Percentiles rank a stretch among this genome's conserved stretches.
Conservation (phyloP, 64 coral and sea anemone species). For the Porites lutea region DNA sequence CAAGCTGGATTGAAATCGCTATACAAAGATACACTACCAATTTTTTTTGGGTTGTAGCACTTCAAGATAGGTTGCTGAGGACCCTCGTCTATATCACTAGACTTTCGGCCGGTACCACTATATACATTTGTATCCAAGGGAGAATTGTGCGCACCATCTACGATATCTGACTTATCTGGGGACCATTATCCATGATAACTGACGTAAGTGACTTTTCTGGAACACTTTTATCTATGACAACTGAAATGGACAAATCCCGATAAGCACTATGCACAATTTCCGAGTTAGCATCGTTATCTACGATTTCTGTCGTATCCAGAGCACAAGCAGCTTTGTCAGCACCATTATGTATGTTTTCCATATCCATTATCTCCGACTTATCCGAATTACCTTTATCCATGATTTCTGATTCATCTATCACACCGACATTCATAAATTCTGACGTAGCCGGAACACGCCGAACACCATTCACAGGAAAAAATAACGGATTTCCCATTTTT, state of each 20-base stretch:
- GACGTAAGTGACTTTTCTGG: slow-evolving; percentile 12
- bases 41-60: slow-evolving; percentile 27
- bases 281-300: slow-evolving; percentile 6
- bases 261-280: slow-evolving; percentile 4
- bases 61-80: slow-evolving; percentile 31
- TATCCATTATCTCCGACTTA: slow-evolving; percentile 18
- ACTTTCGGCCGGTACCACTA: slow-evolving; percentile 6
- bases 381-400: not conserved
- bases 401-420: slow-evolving; percentile 22
- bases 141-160: slow-evolving; percentile 36
- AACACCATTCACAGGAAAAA: not conserved
- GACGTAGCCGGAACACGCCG: slow-evolving; percentile 13
- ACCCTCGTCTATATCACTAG: not conserved
- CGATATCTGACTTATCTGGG: slow-evolving; percentile 26
- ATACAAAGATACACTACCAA: slow-evolving; percentile 12
- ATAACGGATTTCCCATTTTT: too few relatives aligned
- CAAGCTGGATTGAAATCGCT: slow-evolving; percentile 41
- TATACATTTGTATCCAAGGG: slow-evolving; percentile 31
- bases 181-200: slow-evolving; percentile 19
- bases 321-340: not conserved
- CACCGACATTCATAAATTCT: slow-evolving; percentile 29
- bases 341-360: not conserved
- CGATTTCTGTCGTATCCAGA: slow-evolving; percentile 23
- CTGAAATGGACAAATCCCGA: slow-evolving; percentile 37
- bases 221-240: slow-evolving; percentile 22